Evolutionary conservation across 2,797 vertebrate genomes (phyloP).

Genomic region (Lutjanus campechanus): DNA sequence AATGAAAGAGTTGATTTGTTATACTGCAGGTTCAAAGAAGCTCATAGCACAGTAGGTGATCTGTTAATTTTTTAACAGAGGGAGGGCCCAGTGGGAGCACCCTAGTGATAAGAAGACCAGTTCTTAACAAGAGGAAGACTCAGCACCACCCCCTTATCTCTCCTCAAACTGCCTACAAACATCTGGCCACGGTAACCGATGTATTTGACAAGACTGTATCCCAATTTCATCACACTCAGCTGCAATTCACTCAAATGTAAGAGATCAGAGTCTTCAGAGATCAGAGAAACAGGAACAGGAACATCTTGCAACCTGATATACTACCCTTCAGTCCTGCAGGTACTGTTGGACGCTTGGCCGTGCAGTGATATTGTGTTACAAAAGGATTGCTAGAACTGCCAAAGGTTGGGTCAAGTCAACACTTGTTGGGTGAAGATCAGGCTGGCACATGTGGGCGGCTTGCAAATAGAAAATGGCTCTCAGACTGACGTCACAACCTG

Average conservation of each 20-base stretch:
- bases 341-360: not conserved
- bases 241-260: not conserved
- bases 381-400: not conserved
- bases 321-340: not conserved
- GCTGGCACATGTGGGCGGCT: not conserved
- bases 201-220: conserved; percentile 2
- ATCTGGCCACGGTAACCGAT: not conserved
- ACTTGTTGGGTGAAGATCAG: not conserved
- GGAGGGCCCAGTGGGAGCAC: too few species aligned
- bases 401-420: not conserved
- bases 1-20: not conserved
- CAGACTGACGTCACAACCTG: not conserved
- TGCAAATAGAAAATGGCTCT: not conserved
- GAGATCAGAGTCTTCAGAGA: not conserved
- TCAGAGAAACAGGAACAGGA: not conserved
- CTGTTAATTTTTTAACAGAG: too few species aligned
- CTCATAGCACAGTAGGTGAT: too few species aligned
- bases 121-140: too few species aligned
- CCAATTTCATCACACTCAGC: not conserved
- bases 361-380: not conserved
- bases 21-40: not conserved
- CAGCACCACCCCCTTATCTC: too few species aligned
- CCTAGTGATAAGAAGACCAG: too few species aligned
- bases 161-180: conserved; percentile 1
- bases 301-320: not conserved